Evolutionary conservation across 2,797 vertebrate species (phyloP).

Genomic region (Euthynnus affinis): DNA sequence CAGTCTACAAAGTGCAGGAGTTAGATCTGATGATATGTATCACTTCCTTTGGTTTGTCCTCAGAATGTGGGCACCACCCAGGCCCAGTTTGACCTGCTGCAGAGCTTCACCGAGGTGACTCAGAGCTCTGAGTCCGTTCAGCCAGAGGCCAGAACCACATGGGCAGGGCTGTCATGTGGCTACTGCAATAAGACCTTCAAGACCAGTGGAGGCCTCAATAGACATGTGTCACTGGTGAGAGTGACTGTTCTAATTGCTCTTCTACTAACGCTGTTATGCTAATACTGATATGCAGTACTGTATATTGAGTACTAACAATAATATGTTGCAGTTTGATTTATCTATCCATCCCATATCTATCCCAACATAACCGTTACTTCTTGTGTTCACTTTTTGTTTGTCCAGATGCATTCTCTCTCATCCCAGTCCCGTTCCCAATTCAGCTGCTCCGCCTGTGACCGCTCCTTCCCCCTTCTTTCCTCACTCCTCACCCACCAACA

Average conservation of each 20-base stretch:
- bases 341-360: slow-evolving; percentile 8
- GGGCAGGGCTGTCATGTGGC: slow-evolving; percentile 86
- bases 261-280: slow-evolving; percentile 21
- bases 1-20: slow-evolving; percentile 1
- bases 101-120: slow-evolving; percentile 85
- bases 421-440: slow-evolving; percentile 88
- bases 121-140: slow-evolving; percentile 80
- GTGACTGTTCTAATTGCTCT: slow-evolving; percentile 20
- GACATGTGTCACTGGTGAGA: slow-evolving; percentile 90
- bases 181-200: slow-evolving; percentile 93
- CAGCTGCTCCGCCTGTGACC: slow-evolving; percentile 92
- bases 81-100: slow-evolving; percentile 88
- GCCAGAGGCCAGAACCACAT: slow-evolving; percentile 75
- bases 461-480: slow-evolving; percentile 89
- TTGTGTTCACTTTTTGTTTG: slow-evolving; percentile 28
- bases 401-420: slow-evolving; percentile 84
- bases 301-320: background rate
- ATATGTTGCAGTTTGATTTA: slow-evolving; percentile 2
- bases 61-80: slow-evolving; percentile 82
- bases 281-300: background rate
- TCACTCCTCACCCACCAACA: slow-evolving; percentile 94
- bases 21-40: slow-evolving; percentile 44
- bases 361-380: slow-evolving; percentile 10
- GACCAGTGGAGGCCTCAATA: slow-evolving; percentile 89
- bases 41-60: slow-evolving; percentile 67